A percentile compares a stretch with the other conserved stretches of the same genome.
These are phyloP conservation scores for Xenopus borealis DNA, from an alignment of 2,113 vertebrate species.

Conservation along the genomic window DNA sequence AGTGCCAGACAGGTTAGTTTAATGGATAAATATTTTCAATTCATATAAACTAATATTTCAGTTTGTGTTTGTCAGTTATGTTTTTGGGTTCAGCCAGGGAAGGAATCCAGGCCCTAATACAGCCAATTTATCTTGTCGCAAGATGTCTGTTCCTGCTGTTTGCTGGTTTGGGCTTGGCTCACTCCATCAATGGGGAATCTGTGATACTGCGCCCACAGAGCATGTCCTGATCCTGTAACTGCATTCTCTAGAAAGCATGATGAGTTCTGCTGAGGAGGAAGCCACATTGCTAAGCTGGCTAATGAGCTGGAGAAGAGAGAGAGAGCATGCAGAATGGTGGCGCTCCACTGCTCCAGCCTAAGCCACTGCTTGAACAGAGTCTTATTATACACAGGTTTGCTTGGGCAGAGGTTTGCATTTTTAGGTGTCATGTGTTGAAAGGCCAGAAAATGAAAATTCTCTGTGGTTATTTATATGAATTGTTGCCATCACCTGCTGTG, in stretches of 20 bases:
- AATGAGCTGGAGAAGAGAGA: not conserved
- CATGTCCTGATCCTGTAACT: not conserved
- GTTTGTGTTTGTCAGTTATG: not conserved
- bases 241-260: not conserved
- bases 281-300: not conserved
- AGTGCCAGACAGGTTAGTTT: too few relatives aligned
- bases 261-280: not conserved
- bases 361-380: not conserved
- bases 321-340: not conserved
- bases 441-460: too few relatives aligned
- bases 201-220: not conserved
- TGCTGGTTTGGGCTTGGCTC: not conserved
- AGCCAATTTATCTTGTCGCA: not conserved
- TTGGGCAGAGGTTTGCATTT: too few relatives aligned
- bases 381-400: too few relatives aligned
- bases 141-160: not conserved
- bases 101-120: not conserved
- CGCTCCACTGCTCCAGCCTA: not conserved
- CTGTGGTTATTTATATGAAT: too few relatives aligned
- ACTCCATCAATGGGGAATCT: not conserved
- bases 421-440: too few relatives aligned
- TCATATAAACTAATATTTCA: not conserved
- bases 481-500: too few relatives aligned
- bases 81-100: not conserved
- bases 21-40: too few relatives aligned